Evolutionary conservation across 2,888 invertebrate species (phyloP).

Genomic region (Mimumesa dahlbomi): DNA sequence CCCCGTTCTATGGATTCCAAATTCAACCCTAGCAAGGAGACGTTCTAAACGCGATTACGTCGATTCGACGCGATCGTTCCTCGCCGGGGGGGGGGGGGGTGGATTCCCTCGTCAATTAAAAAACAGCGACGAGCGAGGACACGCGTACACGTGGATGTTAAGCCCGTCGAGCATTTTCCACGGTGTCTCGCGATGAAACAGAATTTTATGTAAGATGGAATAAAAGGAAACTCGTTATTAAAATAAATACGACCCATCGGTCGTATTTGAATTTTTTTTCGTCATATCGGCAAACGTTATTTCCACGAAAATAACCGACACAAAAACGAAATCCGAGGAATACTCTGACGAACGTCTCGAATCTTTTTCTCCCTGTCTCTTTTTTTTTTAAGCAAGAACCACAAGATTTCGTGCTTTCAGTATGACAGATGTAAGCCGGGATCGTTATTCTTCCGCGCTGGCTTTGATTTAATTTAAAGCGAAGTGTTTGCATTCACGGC

Average conservation of each 20-base stretch:
- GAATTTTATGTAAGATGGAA: too few species aligned
- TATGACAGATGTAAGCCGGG: background rate
- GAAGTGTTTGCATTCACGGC: conserved; percentile 14
- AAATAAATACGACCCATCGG: too few species aligned
- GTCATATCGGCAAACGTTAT: too few species aligned
- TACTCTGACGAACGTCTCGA: background rate
- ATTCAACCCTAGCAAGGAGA: conserved; percentile 4
- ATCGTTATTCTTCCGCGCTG: background rate
- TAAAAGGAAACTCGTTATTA: too few species aligned
- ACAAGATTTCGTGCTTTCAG: background rate
- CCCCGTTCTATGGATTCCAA: conserved; percentile 4
- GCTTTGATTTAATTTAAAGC: conserved; percentile 29
- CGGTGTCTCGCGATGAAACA: too few species aligned
- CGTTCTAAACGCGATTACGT: conserved; percentile 31
- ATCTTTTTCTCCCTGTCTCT: background rate
- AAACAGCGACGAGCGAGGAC: too few species aligned
- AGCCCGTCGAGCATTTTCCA: too few species aligned
- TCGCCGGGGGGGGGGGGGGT: background rate
- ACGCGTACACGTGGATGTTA: too few species aligned
- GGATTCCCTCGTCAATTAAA: background rate
- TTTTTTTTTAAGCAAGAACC: too few species aligned
- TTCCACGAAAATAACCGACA: too few species aligned
- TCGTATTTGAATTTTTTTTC: too few species aligned
- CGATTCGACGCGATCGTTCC: conserved; percentile 11
- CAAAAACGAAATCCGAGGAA: too few species aligned